A percentile compares a stretch with the other conserved stretches of the same genome.
phyloP scores from a whole-genome alignment of 2,888 invertebrate genomes.

The Nebria salina region DNA sequence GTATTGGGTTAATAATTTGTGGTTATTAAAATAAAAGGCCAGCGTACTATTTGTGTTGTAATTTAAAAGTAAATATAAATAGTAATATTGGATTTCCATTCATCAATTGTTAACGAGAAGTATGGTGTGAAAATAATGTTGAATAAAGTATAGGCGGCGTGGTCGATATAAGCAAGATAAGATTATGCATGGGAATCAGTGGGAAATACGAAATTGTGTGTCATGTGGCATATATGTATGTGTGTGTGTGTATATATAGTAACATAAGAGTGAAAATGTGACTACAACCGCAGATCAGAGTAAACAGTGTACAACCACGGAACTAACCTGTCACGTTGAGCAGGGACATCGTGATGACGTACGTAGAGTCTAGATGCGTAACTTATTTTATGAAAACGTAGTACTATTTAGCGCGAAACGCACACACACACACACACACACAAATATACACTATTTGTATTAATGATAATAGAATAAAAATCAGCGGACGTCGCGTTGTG shows the following conservation, averaged over 20 bases:
- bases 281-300: not conserved
- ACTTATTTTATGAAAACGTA: not conserved
- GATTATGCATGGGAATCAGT: not conserved
- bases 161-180: not conserved
- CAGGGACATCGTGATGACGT: slow-evolving; percentile 33
- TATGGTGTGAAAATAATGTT: not conserved
- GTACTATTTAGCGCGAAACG: not conserved
- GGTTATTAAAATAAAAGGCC: no score
- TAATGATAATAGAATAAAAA: not conserved
- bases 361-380: not conserved
- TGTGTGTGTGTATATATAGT: not conserved
- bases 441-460: not conserved
- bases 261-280: not conserved
- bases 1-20: no score
- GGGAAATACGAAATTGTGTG: slow-evolving; percentile 1
- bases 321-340: slow-evolving; percentile 43
- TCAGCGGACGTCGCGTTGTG: not conserved
- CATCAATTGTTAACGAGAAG: not conserved
- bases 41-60: no score
- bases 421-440: not conserved
- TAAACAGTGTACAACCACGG: not conserved
- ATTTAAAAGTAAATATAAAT: not conserved
- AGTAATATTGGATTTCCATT: not conserved
- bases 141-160: not conserved
- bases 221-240: not conserved